phyloP scores from a whole-genome alignment of 1,140 invertebrate genomes.

The Tyrophagus putrescentiae region DNA sequence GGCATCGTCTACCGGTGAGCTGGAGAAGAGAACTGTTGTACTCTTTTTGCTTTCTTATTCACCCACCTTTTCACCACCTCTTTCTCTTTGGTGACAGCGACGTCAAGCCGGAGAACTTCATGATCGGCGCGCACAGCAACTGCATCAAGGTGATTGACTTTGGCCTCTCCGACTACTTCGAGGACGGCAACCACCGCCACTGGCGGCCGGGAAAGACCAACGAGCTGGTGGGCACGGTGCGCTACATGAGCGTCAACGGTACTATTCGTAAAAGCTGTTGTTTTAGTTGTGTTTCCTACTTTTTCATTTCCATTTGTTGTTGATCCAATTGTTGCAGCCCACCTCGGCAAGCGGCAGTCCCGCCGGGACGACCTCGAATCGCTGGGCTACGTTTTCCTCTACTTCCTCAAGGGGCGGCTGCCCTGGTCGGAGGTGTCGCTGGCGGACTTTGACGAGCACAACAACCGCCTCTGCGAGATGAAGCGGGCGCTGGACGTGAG shows the following conservation, averaged over 20 bases:
- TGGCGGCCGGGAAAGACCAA: too few relatives aligned
- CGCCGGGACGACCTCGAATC: slow-evolving; percentile 97
- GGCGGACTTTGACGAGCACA: slow-evolving; percentile 83
- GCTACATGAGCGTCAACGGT: slow-evolving; percentile 30
- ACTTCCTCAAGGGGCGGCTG: slow-evolving; percentile 92
- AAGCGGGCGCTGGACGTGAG: slow-evolving; percentile 95
- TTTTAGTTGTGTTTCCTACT: too few relatives aligned
- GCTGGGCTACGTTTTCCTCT: slow-evolving; percentile 99
- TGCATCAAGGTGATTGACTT: slow-evolving; percentile 29
- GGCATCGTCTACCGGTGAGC: slow-evolving; percentile 27
- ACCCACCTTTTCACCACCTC: too few relatives aligned
- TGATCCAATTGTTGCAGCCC: too few relatives aligned
- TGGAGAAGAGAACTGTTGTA: too few relatives aligned
- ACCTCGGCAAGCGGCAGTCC: slow-evolving; percentile 59
- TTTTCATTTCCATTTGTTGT: too few relatives aligned
- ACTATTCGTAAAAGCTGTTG: too few relatives aligned
- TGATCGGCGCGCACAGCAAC: not conserved
- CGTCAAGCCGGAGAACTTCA: slow-evolving; percentile 25
- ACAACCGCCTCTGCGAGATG: slow-evolving; percentile 98
- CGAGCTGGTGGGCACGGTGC: slow-evolving; percentile 44
- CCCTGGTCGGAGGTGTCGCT: slow-evolving; percentile 99
- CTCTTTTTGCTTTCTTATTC: too few relatives aligned
- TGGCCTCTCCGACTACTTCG: slow-evolving; percentile 36
- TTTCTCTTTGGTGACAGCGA: too few relatives aligned
- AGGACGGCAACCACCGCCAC: too few relatives aligned